Conservation (phyloP, 2,113 vertebrate species). For the Plecotus auritus region DNA sequence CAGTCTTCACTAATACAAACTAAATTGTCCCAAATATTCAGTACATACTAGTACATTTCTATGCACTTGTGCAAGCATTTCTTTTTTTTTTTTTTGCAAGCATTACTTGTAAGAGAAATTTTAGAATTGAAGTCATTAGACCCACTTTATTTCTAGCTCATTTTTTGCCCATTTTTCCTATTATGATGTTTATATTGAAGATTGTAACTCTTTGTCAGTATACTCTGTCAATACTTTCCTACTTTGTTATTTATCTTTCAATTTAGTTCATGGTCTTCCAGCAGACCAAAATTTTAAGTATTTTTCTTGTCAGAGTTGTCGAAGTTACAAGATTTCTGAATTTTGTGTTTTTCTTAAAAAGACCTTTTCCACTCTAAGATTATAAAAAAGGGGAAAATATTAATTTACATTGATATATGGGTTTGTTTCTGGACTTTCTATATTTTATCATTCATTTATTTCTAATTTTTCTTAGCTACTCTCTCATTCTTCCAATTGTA, state of each 20-base stretch:
- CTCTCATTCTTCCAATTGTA: background rate
- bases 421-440: background rate
- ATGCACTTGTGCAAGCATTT: background rate
- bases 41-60: background rate
- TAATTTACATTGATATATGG: background rate
- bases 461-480: background rate
- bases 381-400: background rate
- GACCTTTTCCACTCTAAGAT: background rate
- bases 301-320: background rate
- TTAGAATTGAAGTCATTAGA: slow-evolving; percentile 4
- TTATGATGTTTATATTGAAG: background rate
- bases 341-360: slow-evolving; percentile 13
- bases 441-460: slow-evolving; percentile 19
- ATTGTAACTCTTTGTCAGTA: background rate
- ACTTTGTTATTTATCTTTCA: slow-evolving; percentile 25
- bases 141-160: background rate
- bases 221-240: slow-evolving; percentile 4
- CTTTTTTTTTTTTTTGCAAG: no score
- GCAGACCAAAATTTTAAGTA: background rate
- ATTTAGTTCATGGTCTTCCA: background rate
- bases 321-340: background rate
- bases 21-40: slow-evolving; percentile 21
- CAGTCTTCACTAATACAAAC: background rate
- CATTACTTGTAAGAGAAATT: background rate
- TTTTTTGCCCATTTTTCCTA: background rate